phyloP scores from a whole-genome alignment of 2,113 vertebrate species.

The Chunga burmeisteri region DNA sequence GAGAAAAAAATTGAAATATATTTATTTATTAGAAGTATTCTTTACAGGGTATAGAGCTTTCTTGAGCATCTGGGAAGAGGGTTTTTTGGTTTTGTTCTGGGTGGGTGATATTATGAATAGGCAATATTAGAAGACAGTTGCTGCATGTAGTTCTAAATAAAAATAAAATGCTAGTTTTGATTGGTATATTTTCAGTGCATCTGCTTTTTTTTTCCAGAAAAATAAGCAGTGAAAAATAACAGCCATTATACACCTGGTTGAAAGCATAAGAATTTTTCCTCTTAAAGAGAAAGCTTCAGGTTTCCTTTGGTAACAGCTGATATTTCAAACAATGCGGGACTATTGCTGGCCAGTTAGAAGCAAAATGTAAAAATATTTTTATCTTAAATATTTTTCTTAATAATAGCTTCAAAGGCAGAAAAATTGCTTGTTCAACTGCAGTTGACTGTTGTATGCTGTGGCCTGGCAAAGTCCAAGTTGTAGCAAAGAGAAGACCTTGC shows the following conservation, averaged over 20 bases:
- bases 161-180: background rate
- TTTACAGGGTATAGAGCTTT: background rate
- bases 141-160: background rate
- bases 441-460: constrained; percentile 12
- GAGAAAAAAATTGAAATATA: background rate
- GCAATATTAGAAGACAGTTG: background rate
- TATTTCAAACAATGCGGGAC: background rate
- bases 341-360: background rate
- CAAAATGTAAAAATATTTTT: constrained; percentile 2
- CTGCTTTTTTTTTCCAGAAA: background rate
- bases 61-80: background rate
- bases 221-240: background rate
- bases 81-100: background rate
- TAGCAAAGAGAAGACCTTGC: background rate
- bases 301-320: background rate
- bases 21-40: background rate
- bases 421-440: background rate
- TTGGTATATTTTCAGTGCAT: background rate
- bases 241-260: background rate
- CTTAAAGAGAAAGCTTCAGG: background rate
- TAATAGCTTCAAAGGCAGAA: constrained; percentile 20
- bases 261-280: background rate
- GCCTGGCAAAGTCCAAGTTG: background rate
- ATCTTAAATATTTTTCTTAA: constrained; percentile 1
- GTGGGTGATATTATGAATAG: background rate